A percentile compares a stretch with the other conserved stretches of the same genome.
Evolutionary conservation across 2,888 invertebrate genomes (phyloP).

Genomic region (Ernsta delagoae): DNA sequence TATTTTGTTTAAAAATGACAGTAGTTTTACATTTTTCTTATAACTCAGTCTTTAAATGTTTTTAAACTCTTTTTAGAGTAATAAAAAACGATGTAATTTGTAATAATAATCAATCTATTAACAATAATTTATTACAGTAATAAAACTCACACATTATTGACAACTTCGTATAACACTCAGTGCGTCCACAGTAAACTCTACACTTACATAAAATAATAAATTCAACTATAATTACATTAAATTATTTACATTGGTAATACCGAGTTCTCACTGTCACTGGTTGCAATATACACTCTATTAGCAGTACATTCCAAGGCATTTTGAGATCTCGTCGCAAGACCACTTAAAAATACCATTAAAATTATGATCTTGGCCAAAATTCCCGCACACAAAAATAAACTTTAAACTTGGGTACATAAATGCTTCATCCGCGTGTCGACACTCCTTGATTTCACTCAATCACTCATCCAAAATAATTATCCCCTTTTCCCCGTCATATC

Average conservation of each 20-base stretch:
- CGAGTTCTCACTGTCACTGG: constrained; percentile 47
- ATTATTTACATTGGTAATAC: constrained; percentile 70
- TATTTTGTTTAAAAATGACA: too few relatives aligned
- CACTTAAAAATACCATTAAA: constrained; percentile 31
- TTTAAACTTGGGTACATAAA: constrained; percentile 26
- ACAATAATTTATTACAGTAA: constrained; percentile 82
- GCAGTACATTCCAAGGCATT: constrained; percentile 16
- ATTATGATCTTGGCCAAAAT: constrained; percentile 35
- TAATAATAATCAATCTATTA: constrained; percentile 81
- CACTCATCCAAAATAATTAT: constrained; percentile 13
- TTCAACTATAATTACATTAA: constrained; percentile 60
- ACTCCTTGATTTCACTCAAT: neutral
- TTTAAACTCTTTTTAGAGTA: too few relatives aligned
- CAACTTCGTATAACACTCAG: constrained; percentile 64
- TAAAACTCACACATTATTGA: constrained; percentile 72
- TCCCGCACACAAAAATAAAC: constrained; percentile 35
- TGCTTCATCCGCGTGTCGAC: constrained; percentile 7
- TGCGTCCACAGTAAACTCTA: constrained; percentile 56
- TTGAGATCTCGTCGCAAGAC: constrained; percentile 42
- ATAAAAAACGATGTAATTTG: constrained; percentile 39
- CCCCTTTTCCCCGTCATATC: constrained; percentile 20
- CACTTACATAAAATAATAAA: constrained; percentile 56
- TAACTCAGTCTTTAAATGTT: too few relatives aligned
- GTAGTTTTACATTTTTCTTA: too few relatives aligned
- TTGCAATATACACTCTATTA: constrained; percentile 43